Conservation (phyloP, 1,140 invertebrate genomes). For the Venturia canescens region DNA sequence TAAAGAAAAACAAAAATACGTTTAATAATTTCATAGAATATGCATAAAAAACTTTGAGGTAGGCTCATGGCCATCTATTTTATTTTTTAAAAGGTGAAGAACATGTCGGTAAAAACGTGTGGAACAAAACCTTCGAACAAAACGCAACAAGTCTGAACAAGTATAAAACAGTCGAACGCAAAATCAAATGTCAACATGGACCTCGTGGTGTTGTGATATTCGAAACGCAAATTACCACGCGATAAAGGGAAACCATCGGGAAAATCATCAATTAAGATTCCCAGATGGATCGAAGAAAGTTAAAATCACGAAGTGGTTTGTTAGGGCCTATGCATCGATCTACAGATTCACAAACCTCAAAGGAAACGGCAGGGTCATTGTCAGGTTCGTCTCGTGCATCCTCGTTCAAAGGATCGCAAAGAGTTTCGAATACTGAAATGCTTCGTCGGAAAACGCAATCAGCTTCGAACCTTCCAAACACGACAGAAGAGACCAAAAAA, state of each 20-base stretch:
- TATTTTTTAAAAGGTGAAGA: too few relatives aligned
- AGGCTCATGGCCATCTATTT: too few relatives aligned
- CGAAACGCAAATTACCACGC: neutral
- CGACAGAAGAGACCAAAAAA: neutral
- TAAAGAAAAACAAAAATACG: too few relatives aligned
- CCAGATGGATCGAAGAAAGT: slow-evolving; percentile 17
- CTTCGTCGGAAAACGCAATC: slow-evolving; percentile 15
- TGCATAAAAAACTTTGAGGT: too few relatives aligned
- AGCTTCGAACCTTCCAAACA: neutral
- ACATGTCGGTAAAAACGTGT: too few relatives aligned
- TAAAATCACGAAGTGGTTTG: slow-evolving; percentile 24
- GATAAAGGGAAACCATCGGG: neutral
- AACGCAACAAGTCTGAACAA: too few relatives aligned
- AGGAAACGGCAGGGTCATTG: neutral
- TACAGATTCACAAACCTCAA: neutral
- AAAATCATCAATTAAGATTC: neutral
- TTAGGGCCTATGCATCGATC: neutral
- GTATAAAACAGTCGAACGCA: too few relatives aligned
- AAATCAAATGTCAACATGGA: too few relatives aligned
- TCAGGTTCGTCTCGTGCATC: neutral
- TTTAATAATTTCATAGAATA: too few relatives aligned
- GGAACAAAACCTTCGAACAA: too few relatives aligned
- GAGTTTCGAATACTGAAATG: slow-evolving; percentile 24
- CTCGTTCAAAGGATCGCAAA: neutral
- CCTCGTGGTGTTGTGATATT: too few relatives aligned